phyloP scores from a whole-genome alignment of 2,797 vertebrate species.

The Artibeus lituratus region DNA sequence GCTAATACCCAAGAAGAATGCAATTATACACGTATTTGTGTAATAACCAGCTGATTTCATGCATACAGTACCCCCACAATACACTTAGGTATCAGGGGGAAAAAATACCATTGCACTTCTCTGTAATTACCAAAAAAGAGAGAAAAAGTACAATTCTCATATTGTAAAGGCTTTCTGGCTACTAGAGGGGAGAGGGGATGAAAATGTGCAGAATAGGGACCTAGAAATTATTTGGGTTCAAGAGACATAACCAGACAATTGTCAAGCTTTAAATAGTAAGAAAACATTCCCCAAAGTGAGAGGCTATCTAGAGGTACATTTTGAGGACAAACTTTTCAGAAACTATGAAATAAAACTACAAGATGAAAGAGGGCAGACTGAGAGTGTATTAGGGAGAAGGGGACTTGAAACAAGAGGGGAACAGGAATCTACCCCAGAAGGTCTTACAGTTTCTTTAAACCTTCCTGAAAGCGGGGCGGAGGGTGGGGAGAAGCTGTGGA shows the following conservation, averaged over 20 bases:
- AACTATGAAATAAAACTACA: background rate
- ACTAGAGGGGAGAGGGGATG: accelerated
- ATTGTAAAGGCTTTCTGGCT: background rate
- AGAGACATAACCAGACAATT: background rate
- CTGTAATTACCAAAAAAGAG: background rate
- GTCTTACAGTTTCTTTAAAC: background rate
- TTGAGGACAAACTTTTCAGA: background rate
- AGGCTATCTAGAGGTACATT: background rate
- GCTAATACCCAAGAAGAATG: slow-evolving; percentile 77
- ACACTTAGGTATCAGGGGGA: background rate
- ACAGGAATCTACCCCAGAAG: background rate
- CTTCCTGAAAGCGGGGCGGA: background rate
- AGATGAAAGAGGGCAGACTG: background rate
- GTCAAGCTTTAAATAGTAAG: background rate
- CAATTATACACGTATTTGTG: slow-evolving; percentile 9
- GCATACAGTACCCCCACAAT: background rate
- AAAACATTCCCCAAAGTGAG: background rate
- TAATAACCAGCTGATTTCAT: background rate
- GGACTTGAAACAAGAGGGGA: background rate
- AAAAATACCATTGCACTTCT: background rate
- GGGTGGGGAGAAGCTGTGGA: background rate
- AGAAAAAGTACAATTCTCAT: background rate
- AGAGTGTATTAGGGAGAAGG: background rate
- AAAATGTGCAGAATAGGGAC: background rate
- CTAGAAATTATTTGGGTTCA: background rate